Evolutionary conservation across 2,113 vertebrate species (phyloP).

Genomic region (Salvelinus namaycush): DNA sequence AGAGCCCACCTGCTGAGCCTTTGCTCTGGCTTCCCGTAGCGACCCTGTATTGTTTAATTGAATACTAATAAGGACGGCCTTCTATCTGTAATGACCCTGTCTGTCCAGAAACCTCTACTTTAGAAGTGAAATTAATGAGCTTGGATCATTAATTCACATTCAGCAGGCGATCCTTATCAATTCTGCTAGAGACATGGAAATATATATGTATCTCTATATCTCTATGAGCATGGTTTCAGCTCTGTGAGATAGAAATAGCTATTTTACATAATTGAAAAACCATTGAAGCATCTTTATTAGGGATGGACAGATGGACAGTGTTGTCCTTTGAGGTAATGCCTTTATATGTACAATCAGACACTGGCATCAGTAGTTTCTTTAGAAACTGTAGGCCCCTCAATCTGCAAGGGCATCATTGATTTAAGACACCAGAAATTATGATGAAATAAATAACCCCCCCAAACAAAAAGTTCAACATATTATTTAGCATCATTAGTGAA

Average conservation of each 20-base stretch:
- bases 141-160: constrained; percentile 66
- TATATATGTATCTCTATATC: constrained; percentile 40
- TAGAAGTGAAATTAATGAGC: constrained; percentile 67
- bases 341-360: not conserved
- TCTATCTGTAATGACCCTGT: constrained; percentile 68
- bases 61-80: constrained; percentile 67
- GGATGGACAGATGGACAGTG: not conserved
- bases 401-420: too few species aligned
- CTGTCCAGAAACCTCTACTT: constrained; percentile 64
- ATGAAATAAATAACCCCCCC: too few species aligned
- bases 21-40: constrained; percentile 52
- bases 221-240: constrained; percentile 13
- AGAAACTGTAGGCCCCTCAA: too few species aligned
- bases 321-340: not conserved
- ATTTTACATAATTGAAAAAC: not conserved
- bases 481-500: too few species aligned
- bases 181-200: constrained; percentile 47
- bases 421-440: too few species aligned
- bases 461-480: too few species aligned
- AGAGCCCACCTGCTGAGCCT: constrained; percentile 63
- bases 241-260: constrained; percentile 37
- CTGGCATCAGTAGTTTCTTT: not conserved
- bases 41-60: constrained; percentile 65
- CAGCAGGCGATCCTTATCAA: constrained; percentile 69
- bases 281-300: not conserved